These are phyloP conservation scores for Argopecten irradians DNA, from an alignment of 1,140 invertebrate genomes.

Conservation along the genomic window DNA sequence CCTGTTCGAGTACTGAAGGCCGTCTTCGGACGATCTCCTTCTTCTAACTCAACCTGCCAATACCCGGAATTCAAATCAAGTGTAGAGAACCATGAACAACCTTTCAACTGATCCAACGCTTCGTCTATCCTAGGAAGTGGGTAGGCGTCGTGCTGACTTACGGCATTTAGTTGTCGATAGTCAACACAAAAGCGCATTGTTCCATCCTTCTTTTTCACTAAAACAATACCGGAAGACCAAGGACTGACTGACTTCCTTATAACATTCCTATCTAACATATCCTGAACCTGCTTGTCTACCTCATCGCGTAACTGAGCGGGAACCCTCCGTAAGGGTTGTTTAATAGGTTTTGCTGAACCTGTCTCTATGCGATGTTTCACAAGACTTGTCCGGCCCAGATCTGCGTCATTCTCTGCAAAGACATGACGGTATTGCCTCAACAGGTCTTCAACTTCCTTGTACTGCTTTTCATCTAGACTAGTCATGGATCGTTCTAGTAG, in stretches of 20 bases:
- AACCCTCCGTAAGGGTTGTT: constrained; percentile 33
- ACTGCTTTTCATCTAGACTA: neutral
- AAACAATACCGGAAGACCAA: constrained; percentile 37
- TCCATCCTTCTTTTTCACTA: constrained; percentile 44
- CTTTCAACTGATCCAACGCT: no score
- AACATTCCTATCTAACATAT: constrained; percentile 52
- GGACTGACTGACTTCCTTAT: constrained; percentile 31
- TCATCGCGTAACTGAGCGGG: constrained; percentile 27
- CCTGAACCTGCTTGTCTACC: constrained; percentile 40
- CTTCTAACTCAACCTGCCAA: constrained; percentile 72
- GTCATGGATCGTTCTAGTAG: neutral
- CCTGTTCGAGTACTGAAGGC: constrained; percentile 9
- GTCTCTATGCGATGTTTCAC: constrained; percentile 38
- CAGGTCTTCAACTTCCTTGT: neutral
- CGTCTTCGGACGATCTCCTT: constrained; percentile 31
- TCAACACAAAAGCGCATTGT: constrained; percentile 69
- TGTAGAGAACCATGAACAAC: constrained; percentile 72
- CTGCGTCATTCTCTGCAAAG: constrained; percentile 27
- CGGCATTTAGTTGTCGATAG: no score
- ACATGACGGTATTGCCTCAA: neutral
- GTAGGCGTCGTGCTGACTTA: no score
- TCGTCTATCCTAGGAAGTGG: no score
- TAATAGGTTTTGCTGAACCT: constrained; percentile 33
- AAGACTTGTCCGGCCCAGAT: constrained; percentile 31
- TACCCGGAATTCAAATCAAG: constrained; percentile 73